Percentiles rank a stretch among this genome's conserved stretches.
These are phyloP conservation scores for Phaonia tiefii DNA, from an alignment of 2,888 invertebrate genomes.

Conservation along the genomic window DNA sequence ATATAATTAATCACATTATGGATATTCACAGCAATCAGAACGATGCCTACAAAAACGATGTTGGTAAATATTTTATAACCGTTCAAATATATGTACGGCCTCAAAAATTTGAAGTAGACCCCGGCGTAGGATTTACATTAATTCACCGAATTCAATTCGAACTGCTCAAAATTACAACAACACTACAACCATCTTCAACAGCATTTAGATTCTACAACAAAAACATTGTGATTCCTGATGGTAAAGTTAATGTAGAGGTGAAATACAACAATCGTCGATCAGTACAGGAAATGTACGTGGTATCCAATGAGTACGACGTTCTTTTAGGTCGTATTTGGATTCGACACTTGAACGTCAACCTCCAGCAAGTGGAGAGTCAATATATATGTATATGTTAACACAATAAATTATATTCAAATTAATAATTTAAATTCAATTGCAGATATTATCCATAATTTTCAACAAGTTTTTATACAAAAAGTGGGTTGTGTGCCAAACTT, in stretches of 20 bases:
- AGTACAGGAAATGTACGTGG: constrained; percentile 46
- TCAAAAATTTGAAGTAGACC: constrained; percentile 48
- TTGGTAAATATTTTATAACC: neutral
- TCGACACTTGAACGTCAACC: constrained; percentile 43
- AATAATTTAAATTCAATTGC: too few relatives aligned
- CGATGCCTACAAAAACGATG: neutral
- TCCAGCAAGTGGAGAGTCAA: too few relatives aligned
- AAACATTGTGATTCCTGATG: constrained; percentile 37
- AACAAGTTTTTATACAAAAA: too few relatives aligned
- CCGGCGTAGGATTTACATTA: constrained; percentile 36
- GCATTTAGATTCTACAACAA: constrained; percentile 42
- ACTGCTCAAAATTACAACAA: neutral
- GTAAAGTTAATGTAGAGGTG: constrained; percentile 38
- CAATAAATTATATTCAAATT: too few relatives aligned
- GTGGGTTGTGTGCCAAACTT: too few relatives aligned
- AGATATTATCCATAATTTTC: too few relatives aligned
- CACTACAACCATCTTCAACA: neutral
- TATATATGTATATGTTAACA: too few relatives aligned
- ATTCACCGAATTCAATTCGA: constrained; percentile 10
- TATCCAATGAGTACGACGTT: constrained; percentile 42
- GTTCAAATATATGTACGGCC: constrained; percentile 36
- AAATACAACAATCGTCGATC: constrained; percentile 27
- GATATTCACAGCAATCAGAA: constrained; percentile 19
- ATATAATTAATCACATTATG: too few relatives aligned
- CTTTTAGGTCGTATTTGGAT: constrained; percentile 55